Conservation (phyloP, 2,888 invertebrate genomes). For the Scaptomyza caliginosa region DNA sequence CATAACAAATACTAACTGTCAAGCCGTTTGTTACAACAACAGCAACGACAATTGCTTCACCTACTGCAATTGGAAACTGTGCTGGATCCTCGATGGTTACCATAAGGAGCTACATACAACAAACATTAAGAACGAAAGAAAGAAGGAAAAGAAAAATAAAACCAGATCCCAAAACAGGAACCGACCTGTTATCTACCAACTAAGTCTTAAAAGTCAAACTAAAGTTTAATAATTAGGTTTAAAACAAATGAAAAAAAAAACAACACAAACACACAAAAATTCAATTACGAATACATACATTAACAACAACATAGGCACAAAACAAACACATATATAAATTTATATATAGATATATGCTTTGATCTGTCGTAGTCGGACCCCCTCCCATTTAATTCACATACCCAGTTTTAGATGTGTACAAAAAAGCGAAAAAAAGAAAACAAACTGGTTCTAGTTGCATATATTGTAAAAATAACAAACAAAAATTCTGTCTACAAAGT, state of each 20-base stretch:
- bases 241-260: conserved; percentile 20
- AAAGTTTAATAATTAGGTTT: conserved; percentile 67
- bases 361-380: conserved; percentile 45
- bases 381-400: conserved; percentile 32
- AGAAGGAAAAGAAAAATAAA: conserved; percentile 1
- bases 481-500: conserved; percentile 19
- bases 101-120: conserved; percentile 46
- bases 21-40: conserved; percentile 40
- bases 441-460: conserved; percentile 46
- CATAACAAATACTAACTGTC: conserved; percentile 82
- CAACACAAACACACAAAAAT: conserved; percentile 29
- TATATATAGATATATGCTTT: conserved; percentile 42
- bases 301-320: conserved; percentile 33
- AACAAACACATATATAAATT: conserved; percentile 29
- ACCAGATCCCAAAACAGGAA: conserved; percentile 28
- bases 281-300: conserved; percentile 22
- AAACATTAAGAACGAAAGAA: conserved; percentile 18
- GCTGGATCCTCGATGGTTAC: conserved; percentile 51
- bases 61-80: conserved; percentile 66
- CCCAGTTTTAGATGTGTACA: conserved; percentile 70
- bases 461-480: conserved; percentile 38
- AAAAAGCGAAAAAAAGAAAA: conserved; percentile 15
- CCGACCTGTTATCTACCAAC: conserved; percentile 42
- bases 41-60: conserved; percentile 57
- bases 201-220: conserved; percentile 77